Base-by-base conservation (phyloP, 1,140 invertebrate genomes). In the Lordiphosa collinella region DNA sequence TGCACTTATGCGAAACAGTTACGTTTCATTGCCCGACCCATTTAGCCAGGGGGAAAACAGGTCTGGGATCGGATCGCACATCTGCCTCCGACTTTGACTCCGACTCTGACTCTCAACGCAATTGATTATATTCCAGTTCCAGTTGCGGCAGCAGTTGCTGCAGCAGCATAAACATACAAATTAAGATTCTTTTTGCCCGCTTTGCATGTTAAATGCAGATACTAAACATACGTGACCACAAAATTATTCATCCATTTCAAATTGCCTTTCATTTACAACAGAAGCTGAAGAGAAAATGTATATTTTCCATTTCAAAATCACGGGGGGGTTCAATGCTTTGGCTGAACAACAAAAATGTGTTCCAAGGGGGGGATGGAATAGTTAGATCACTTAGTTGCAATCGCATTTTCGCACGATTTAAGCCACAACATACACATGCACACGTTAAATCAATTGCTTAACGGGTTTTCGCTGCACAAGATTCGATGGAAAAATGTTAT, bases 1-100 rank as follows among this genome's bases (percentile, higher is more conserved):
- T 79, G 74, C 74, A 78, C 46, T 69, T 69, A 79, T 69, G 74
- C 74, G 74, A 73, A 79, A 79, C 74, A 79, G 74, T 79, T 79
- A 79, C 74, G 74, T 73, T 73, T 71, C 68, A 79, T 79, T 79
- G 74, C 64, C 49, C 74, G 71, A 74, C 71, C 71, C 71, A 74
- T 66, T 74, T 74, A 68, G 63, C 57, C 43, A 51, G 18, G 10
- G 49, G 40, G 49, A 16, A 36, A 63, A 63, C 59, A 63, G 60
- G 60, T 63, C 48, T 63, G 59, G 37, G 37, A 16, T 38, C 37
- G 22, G 32, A 31, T 51, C 41, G 56, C 41, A 34, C 11, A 63
- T 62, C 58, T 37, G 22, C 4, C n/a, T 22, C 4, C 34, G 40
- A 12, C 46, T 50, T 13, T 16, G 37, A 22, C 37, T 62, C 4